Conservation (phyloP, 1,140 invertebrate genomes). For the Mycetomoellerius zeteki region DNA sequence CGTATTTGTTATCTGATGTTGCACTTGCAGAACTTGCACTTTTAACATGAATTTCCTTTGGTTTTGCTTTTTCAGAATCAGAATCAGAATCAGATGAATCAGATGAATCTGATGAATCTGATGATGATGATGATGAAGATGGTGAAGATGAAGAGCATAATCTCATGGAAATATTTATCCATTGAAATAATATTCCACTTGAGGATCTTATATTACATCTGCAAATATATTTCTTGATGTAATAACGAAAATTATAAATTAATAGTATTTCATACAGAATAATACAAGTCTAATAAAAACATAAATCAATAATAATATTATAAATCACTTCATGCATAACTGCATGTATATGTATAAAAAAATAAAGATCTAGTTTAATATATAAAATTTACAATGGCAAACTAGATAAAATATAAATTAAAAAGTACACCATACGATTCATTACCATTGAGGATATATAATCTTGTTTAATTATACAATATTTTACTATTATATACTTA, state of each 20-base stretch:
- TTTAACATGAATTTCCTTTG: constrained; percentile 34
- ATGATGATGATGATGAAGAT: constrained; percentile 71
- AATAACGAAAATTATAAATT: constrained; percentile 2
- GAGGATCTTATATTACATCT: constrained; percentile 29
- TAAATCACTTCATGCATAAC: no score
- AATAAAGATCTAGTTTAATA: no score
- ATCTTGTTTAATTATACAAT: no score
- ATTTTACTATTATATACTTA: no score
- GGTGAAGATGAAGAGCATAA: constrained; percentile 68
- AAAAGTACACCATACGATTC: no score
- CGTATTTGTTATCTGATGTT: constrained; percentile 60
- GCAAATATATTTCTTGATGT: constrained; percentile 2
- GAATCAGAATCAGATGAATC: constrained; percentile 79
- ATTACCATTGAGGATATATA: no score
- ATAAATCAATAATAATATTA: no score
- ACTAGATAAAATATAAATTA: no score
- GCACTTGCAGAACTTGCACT: constrained; percentile 47
- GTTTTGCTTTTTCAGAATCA: constrained; percentile 62
- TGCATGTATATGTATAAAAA: no score
- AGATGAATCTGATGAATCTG: constrained; percentile 77
- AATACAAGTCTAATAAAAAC: no score
- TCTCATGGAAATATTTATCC: constrained; percentile 53
- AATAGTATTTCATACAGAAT: background rate
- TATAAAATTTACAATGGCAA: no score
- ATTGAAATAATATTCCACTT: constrained; percentile 59